Evolutionary conservation across 2,797 vertebrate genomes (phyloP).

Genomic region (Mionectes olivaceus): DNA sequence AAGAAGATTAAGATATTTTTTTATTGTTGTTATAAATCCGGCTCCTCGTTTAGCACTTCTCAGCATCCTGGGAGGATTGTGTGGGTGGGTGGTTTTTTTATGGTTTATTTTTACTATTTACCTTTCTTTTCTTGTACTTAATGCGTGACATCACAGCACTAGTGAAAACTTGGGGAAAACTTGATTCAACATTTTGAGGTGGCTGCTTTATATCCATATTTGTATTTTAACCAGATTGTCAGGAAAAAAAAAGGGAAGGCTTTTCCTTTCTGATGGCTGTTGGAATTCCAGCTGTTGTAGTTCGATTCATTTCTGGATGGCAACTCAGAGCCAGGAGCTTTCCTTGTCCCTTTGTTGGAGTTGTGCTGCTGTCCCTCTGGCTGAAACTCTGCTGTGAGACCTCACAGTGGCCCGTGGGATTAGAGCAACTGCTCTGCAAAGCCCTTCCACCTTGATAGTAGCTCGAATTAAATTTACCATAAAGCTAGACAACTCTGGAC

Average conservation of each 20-base stretch:
- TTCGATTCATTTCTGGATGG: neutral
- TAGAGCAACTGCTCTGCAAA: neutral
- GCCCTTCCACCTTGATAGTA: neutral
- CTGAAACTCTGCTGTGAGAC: neutral
- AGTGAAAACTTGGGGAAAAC: neutral
- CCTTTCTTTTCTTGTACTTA: slow-evolving; percentile 14
- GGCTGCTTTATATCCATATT: neutral
- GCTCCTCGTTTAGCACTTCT: slow-evolving; percentile 23
- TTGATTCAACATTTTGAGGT: neutral
- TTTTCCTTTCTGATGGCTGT: neutral
- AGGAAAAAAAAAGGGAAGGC: neutral
- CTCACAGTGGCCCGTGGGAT: neutral
- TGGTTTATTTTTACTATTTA: slow-evolving; percentile 16
- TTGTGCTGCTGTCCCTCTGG: neutral
- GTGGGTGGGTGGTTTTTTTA: neutral
- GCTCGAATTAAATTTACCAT: neutral
- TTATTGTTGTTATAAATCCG: slow-evolving; percentile 1
- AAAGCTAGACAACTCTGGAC: neutral
- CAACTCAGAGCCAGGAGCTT: neutral
- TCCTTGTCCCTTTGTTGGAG: neutral
- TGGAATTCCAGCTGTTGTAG: neutral
- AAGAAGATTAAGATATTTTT: neutral
- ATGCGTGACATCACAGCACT: neutral
- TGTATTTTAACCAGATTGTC: neutral
- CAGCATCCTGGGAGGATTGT: slow-evolving; percentile 2